These are phyloP conservation scores for Leuctra nigra DNA, from an alignment of 2,888 invertebrate species.

Conservation along the genomic window DNA sequence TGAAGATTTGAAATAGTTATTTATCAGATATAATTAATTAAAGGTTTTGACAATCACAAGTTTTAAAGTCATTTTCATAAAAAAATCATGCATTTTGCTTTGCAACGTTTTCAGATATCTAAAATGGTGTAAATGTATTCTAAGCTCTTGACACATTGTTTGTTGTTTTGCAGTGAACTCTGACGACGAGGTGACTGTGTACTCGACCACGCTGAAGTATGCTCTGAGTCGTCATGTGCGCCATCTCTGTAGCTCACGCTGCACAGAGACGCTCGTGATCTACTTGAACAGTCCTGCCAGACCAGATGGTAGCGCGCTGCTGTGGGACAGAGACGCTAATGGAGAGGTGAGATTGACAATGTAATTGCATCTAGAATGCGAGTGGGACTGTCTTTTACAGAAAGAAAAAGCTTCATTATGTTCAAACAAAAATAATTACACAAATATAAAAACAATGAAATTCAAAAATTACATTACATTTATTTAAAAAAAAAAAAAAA, in stretches of 20 bases:
- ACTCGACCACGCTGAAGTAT: conserved; percentile 42
- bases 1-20: too few species aligned
- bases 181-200: conserved; percentile 27
- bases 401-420: too few species aligned
- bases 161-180: background rate
- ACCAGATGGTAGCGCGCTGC: conserved; percentile 42
- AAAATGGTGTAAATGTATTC: background rate
- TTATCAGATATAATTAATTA: too few species aligned
- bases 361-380: too few species aligned
- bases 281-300: conserved; percentile 44
- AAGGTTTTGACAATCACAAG: too few species aligned
- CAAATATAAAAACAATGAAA: too few species aligned
- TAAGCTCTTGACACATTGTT: background rate
- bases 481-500: too few species aligned
- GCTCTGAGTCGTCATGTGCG: conserved; percentile 44
- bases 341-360: conserved; percentile 42
- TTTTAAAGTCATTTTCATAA: conserved; percentile 14
- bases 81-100: background rate
- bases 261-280: conserved; percentile 45
- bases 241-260: conserved; percentile 41
- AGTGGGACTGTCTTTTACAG: too few species aligned
- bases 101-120: background rate
- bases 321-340: conserved; percentile 46
- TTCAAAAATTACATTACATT: too few species aligned
- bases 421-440: too few species aligned